Percentiles rank a stretch among this genome's conserved stretches.
phyloP scores from a whole-genome alignment of 2,888 invertebrate species.

The Drosophila percnosoma region DNA sequence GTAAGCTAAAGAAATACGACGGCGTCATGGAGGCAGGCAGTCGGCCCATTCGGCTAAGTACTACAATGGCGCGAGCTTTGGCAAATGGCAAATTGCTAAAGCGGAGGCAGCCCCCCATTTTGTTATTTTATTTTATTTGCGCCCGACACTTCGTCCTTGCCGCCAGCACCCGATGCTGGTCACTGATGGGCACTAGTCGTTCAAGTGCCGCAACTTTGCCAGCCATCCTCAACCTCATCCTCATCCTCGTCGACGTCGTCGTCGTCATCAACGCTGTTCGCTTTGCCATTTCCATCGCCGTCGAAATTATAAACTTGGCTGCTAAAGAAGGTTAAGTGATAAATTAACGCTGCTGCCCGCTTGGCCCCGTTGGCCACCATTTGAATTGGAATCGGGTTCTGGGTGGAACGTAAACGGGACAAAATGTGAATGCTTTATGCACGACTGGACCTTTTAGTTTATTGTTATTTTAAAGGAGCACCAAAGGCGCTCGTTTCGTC shows the following conservation, averaged over 20 bases:
- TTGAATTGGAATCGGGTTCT: conserved; percentile 29
- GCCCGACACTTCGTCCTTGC: conserved; percentile 27
- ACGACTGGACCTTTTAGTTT: conserved; percentile 79
- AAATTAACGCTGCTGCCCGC: conserved; percentile 73
- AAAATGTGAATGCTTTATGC: conserved; percentile 73
- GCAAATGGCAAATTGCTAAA: conserved; percentile 54
- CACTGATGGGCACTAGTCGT: conserved; percentile 78
- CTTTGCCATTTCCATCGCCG: conserved; percentile 40
- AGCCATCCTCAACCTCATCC: conserved; percentile 33
- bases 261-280: conserved; percentile 50
- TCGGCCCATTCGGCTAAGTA: conserved; percentile 61
- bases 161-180: conserved; percentile 21
- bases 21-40: conserved; percentile 53
- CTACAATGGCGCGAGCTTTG: conserved; percentile 61
- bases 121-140: conserved; percentile 71
- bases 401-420: conserved; percentile 25
- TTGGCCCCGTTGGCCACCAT: conserved; percentile 46
- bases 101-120: conserved; percentile 34
- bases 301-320: conserved; percentile 79
- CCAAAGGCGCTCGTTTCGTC: conserved; percentile 10
- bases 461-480: conserved; percentile 68
- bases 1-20: conserved; percentile 71
- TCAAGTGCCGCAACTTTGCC: conserved; percentile 63
- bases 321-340: conserved; percentile 79
- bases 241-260: conserved; percentile 10